A percentile compares a stretch with the other conserved stretches of the same genome.
Conservation (phyloP, 2,113 vertebrate genomes). For the Polypterus bichir region DNA sequence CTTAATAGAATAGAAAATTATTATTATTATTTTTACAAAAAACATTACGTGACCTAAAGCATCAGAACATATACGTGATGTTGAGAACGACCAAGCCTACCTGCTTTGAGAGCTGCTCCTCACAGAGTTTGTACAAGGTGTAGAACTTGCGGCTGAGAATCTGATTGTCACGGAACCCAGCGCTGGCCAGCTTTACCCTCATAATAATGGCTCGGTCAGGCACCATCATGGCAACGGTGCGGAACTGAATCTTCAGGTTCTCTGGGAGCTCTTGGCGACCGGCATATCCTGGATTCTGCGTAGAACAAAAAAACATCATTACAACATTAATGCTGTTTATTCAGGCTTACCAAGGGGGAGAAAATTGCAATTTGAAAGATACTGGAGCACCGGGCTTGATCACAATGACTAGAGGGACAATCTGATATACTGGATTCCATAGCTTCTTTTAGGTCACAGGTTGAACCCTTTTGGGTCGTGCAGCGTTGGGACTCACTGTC, state of each 20-base stretch:
- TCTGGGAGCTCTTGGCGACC: conserved; percentile 48
- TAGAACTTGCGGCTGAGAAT: conserved; percentile 47
- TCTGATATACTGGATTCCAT: too few species aligned
- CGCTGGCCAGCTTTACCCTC: conserved; percentile 49
- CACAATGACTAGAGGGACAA: too few species aligned
- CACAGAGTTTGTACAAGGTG: conserved; percentile 47
- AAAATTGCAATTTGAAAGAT: too few species aligned
- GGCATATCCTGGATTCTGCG: conserved; percentile 45
- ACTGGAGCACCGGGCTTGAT: too few species aligned
- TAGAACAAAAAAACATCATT: neutral
- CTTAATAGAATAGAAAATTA: neutral
- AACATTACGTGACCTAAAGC: too few species aligned
- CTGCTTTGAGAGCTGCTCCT: conserved; percentile 52
- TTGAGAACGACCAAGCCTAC: conserved; percentile 16
- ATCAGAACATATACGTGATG: neutral
- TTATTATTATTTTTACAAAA: too few species aligned
- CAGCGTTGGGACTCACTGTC: too few species aligned
- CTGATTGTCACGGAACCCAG: conserved; percentile 48
- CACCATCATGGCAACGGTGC: conserved; percentile 50
- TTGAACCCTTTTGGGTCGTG: too few species aligned
- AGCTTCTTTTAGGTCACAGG: too few species aligned
- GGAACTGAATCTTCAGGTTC: conserved; percentile 49
- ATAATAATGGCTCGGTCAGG: conserved; percentile 48
- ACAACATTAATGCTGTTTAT: too few species aligned
- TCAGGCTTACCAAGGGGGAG: too few species aligned